Base-by-base conservation (phyloP, 2,888 invertebrate genomes). In the Gymnoscelis rufifasciata region DNA sequence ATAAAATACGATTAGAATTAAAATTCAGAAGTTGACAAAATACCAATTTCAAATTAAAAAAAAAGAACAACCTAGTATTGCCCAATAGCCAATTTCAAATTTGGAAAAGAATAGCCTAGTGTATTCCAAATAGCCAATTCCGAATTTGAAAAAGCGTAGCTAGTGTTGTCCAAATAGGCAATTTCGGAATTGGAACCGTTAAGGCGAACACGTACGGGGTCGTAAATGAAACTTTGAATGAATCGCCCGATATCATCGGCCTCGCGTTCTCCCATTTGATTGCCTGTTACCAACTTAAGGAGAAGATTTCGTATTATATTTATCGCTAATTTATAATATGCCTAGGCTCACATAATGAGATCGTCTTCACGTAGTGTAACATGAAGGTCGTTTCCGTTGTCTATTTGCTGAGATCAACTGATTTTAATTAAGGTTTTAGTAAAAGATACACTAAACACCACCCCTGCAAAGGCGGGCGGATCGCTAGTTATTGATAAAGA, bases 281-380 rank as follows among this genome's bases (percentile, higher is more conserved):
- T 52, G 49, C 45, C 26, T 47, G 40, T 38, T 47, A 44, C 30
- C 10, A 7, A 33, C 46, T 51, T 49, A 54, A 48, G 38, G 41
- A 26, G 38, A 31, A 11, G 38, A 19, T 35, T 33, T 10, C 2
- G 7, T 14, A 37, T 13, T 11, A 23, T 12, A 8, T 11, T 8
- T 30, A 10, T 36, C 8, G 3, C 7, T 7, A 8, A 26, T n/a
- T n/a, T n/a, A n/a, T n/a, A n/a, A n/a, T n/a, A n/a, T n/a, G n/a
- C n/a, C n/a, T n/a, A n/a, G n/a, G n/a, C n/a, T n/a, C n/a, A n/a
- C n/a, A n/a, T n/a, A n/a, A n/a, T n/a, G n/a, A n/a, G n/a, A n/a
- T n/a, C n/a, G n/a, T n/a, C n/a, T n/a, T n/a, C n/a, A n/a, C n/a
- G n/a, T n/a, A n/a, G n/a, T n/a, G n/a, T n/a, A n/a, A n/a, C n/a